Conservation (phyloP, 2,797 vertebrate genomes). For the Holocentrus rufus region DNA sequence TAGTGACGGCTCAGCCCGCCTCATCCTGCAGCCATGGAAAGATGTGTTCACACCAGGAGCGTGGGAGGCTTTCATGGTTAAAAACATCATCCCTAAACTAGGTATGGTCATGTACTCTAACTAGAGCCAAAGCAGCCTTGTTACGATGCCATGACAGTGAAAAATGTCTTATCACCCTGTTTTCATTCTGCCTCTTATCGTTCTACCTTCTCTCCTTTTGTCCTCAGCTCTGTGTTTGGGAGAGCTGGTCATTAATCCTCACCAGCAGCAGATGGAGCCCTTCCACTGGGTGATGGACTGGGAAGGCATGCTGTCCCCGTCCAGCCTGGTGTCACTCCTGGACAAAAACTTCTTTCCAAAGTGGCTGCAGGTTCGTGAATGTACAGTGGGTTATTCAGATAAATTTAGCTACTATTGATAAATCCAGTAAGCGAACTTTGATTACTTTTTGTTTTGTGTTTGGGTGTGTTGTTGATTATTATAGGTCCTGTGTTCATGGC, state of each 20-base stretch:
- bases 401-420: neutral
- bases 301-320: constrained; percentile 96
- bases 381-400: neutral
- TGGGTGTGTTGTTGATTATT: constrained; percentile 33
- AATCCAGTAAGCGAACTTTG: neutral
- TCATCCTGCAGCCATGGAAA: constrained; percentile 98
- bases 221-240: constrained; percentile 90
- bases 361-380: constrained; percentile 92
- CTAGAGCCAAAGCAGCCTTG: neutral
- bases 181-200: neutral
- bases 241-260: constrained; percentile 94
- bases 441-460: neutral
- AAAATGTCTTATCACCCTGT: neutral
- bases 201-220: neutral
- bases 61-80: constrained; percentile 99
- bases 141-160: neutral
- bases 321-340: constrained; percentile 91
- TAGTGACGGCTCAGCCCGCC: constrained; percentile 93
- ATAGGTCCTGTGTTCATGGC: constrained; percentile 98
- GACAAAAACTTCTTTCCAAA: constrained; percentile 99
- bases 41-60: constrained; percentile 95
- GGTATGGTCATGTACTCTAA: constrained; percentile 78
- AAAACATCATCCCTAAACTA: constrained; percentile 97
- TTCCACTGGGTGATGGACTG: constrained; percentile 98
- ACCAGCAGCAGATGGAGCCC: constrained; percentile 98